Conservation (phyloP, 2,888 invertebrate species). For the Drosophila tanythrix region DNA sequence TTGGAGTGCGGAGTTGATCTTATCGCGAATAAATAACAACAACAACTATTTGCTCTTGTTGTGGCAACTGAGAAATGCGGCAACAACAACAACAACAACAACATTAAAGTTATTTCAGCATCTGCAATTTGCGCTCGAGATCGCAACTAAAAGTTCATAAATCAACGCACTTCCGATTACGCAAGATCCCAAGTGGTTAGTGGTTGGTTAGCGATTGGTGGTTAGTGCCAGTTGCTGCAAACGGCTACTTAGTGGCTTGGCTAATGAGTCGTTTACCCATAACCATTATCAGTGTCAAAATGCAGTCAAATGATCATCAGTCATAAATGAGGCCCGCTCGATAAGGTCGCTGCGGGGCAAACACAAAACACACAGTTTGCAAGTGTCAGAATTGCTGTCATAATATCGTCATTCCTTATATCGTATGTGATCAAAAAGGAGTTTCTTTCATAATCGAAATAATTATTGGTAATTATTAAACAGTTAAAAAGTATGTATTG, state of each 20-base stretch:
- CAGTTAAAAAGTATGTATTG: background rate
- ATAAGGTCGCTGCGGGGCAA: background rate
- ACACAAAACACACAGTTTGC: background rate
- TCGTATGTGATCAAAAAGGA: background rate
- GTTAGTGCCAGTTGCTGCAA: slow-evolving; percentile 14
- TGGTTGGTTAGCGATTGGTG: slow-evolving; percentile 16
- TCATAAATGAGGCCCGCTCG: slow-evolving; percentile 48
- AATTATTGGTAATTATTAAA: slow-evolving; percentile 6
- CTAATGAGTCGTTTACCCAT: slow-evolving; percentile 77
- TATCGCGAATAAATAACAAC: slow-evolving; percentile 28
- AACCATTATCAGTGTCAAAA: slow-evolving; percentile 78
- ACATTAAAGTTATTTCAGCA: slow-evolving; percentile 1
- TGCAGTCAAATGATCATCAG: slow-evolving; percentile 59
- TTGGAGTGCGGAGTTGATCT: slow-evolving; percentile 33
- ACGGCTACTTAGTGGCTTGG: slow-evolving; percentile 50
- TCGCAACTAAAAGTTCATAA: slow-evolving; percentile 59
- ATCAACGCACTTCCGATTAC: slow-evolving; percentile 77
- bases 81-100: slow-evolving; percentile 21
- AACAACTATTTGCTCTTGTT: slow-evolving; percentile 27
- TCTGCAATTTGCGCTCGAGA: slow-evolving; percentile 48
- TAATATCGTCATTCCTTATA: slow-evolving; percentile 1
- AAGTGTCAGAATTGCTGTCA: slow-evolving; percentile 42
- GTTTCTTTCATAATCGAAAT: background rate
- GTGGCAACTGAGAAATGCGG: slow-evolving; percentile 20
- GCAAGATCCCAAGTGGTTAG: slow-evolving; percentile 36